A percentile compares a stretch with the other conserved stretches of the same genome.
Evolutionary conservation across 2,113 vertebrate genomes (phyloP).

Genomic region (Bettongia penicillata): DNA sequence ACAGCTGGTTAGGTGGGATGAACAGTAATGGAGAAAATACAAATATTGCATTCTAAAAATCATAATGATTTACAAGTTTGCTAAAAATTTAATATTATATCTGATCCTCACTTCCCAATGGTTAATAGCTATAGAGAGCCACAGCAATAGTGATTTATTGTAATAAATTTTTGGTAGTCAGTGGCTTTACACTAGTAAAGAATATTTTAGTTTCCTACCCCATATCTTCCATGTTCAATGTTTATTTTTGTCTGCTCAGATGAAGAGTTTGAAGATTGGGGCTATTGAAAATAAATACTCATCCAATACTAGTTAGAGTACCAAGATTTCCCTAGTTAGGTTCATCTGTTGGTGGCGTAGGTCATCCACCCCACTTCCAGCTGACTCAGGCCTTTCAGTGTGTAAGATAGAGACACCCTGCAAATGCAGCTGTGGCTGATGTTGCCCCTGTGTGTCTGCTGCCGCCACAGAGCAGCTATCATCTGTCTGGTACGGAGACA

Average conservation of each 20-base stretch:
- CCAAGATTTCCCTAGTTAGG: constrained; percentile 4
- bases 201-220: neutral
- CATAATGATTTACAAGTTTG: constrained; percentile 12
- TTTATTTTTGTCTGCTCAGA: neutral
- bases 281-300: neutral
- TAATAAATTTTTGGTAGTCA: constrained; percentile 35
- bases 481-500: neutral
- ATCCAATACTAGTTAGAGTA: neutral
- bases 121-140: constrained; percentile 8
- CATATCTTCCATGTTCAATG: neutral
- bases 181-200: neutral
- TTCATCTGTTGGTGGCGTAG: neutral
- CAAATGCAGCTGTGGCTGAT: neutral
- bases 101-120: neutral
- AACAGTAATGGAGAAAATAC: constrained; percentile 24
- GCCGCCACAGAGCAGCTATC: neutral
- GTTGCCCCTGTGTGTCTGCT: neutral
- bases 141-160: constrained; percentile 13
- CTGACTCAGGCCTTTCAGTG: neutral
- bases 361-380: neutral
- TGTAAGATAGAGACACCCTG: neutral
- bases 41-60: constrained; percentile 43
- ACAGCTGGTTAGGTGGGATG: neutral
- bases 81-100: neutral
- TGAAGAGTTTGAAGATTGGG: constrained; percentile 32